Conservation (phyloP, 2,888 invertebrate genomes). For the Geophilus truncorum region DNA sequence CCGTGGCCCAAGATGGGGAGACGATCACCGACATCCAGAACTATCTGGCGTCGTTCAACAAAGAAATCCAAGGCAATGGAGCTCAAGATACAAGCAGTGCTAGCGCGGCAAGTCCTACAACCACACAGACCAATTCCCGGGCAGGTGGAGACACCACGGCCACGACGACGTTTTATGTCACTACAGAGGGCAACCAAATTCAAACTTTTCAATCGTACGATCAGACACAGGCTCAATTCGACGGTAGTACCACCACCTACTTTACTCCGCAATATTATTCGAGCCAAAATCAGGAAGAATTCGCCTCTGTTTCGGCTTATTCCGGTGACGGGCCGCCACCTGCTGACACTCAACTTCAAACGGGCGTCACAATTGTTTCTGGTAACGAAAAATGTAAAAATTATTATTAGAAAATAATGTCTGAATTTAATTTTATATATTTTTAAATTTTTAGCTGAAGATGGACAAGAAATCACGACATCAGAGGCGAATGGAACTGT, state of each 20-base stretch:
- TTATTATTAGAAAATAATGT: neutral
- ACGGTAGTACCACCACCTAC: constrained; percentile 33
- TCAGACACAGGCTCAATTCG: neutral
- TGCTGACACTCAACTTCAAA: neutral
- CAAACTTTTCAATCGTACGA: constrained; percentile 25
- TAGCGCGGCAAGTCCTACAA: constrained; percentile 6
- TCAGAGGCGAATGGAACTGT: neutral
- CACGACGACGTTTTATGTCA: constrained; percentile 29
- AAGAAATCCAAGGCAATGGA: constrained; percentile 60
- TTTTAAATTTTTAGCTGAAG: no score
- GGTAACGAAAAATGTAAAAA: neutral
- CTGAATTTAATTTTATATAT: no score
- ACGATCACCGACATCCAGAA: constrained; percentile 68
- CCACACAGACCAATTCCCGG: constrained; percentile 2
- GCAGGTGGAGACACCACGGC: neutral
- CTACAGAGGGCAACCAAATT: constrained; percentile 28
- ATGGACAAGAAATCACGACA: constrained; percentile 25
- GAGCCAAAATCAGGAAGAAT: constrained; percentile 31
- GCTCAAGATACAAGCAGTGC: constrained; percentile 35
- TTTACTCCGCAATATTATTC: constrained; percentile 29
- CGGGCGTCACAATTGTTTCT: constrained; percentile 27
- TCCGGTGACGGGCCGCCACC: constrained; percentile 30
- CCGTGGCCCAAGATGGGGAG: constrained; percentile 46
- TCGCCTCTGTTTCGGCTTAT: constrained; percentile 5
- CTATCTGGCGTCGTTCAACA: constrained; percentile 74